Base-by-base conservation (phyloP, 2,888 invertebrate species). In the Drosophila rellima region DNA sequence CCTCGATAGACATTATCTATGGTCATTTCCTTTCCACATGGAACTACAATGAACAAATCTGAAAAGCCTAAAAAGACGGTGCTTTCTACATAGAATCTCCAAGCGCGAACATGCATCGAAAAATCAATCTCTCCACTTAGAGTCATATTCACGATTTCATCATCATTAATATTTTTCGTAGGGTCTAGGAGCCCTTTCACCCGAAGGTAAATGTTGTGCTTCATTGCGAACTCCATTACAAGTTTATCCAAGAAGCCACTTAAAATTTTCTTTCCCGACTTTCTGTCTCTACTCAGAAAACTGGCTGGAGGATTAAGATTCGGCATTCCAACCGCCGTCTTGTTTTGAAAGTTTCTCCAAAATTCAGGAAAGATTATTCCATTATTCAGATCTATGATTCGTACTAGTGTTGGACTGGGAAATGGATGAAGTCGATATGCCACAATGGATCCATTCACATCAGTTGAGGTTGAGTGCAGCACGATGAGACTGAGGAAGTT, bases 391-490 rank as follows among this genome's bases (percentile, higher is more conserved):
- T 65, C 11, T 1, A 0, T 7, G 0, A 44, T 13, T 0, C 7
- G 51, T 7, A 10, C 2, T 1, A 71, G 10, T 5, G 5, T 29
- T 23, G 71, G 44, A 1, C 7, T 47, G 11, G 72, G 66, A 61
- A 66, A 72, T 8, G 71, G 72, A 11, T 66, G 39, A 10, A 72
- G 33, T 5, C 60, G 55, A 31, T 72, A 66, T 8, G 8, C 2
- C 1, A 3, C 5, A 37, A 37, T 18, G 1, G 33, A 3, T 10
- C 8, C 20, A n/a, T 39, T 26, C 0, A 2, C 5, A 8, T 48
- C 37, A 17, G 1, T 0, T 2, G 42, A 2, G 2, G 1, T 52
- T 7, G 37, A 26, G 4, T 64, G 29, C 0, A 70, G 2, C 8
- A 74, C 70, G 7, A 78, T 17, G 6, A 80, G 17, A 29, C 55